A percentile compares a stretch with the other conserved stretches of the same genome.
Evolutionary conservation across 1,140 invertebrate genomes (phyloP).

Genomic region (Cepaea nemoralis): DNA sequence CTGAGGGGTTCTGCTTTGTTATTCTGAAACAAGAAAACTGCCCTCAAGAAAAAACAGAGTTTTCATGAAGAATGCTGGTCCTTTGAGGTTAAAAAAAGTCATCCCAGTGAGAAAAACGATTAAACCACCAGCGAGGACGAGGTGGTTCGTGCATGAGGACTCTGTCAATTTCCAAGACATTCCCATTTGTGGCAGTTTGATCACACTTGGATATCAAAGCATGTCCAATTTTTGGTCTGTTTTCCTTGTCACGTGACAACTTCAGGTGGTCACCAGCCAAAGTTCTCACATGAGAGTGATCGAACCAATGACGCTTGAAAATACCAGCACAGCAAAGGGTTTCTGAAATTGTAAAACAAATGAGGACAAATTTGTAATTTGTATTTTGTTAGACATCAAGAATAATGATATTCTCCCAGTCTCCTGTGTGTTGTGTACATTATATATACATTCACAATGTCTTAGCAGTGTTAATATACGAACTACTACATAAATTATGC

Average conservation of each 20-base stretch:
- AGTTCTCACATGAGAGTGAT: conserved; percentile 20
- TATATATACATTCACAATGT: too few species aligned
- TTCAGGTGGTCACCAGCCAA: conserved; percentile 37
- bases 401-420: too few species aligned
- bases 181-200: conserved; percentile 75
- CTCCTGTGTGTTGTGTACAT: too few species aligned
- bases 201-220: conserved; percentile 63
- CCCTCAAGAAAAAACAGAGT: neutral
- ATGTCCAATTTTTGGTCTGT: conserved; percentile 36
- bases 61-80: neutral
- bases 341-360: too few species aligned
- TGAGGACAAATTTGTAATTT: too few species aligned
- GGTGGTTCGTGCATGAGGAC: conserved; percentile 61
- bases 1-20: neutral
- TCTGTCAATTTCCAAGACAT: conserved; percentile 74
- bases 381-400: too few species aligned
- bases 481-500: too few species aligned
- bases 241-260: conserved; percentile 41
- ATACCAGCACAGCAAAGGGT: conserved; percentile 54
- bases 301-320: conserved; percentile 37
- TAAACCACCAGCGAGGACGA: neutral
- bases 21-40: neutral
- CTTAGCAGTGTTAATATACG: too few species aligned
- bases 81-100: neutral
- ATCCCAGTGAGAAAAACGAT: conserved; percentile 13